Percentiles rank a stretch among this genome's conserved stretches.
These are phyloP conservation scores for Antidorcas marsupialis DNA, from an alignment of 2,113 vertebrate species.

Conservation along the genomic window DNA sequence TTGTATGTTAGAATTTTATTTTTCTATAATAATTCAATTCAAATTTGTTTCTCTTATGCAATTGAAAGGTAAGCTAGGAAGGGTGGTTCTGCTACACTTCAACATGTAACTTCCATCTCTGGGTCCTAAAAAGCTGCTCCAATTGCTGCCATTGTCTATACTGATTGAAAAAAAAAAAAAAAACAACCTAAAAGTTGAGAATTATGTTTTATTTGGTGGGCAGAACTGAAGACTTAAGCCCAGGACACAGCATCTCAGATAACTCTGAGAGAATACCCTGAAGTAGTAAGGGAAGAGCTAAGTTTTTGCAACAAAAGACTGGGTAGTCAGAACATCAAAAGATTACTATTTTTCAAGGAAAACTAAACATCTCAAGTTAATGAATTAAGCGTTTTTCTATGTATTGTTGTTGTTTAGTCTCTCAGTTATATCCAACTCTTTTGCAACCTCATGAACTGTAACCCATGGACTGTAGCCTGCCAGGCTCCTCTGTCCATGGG, in stretches of 20 bases:
- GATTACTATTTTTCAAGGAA: background rate
- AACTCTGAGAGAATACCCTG: background rate
- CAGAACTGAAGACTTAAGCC: background rate
- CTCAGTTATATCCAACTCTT: background rate
- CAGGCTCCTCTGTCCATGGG: background rate
- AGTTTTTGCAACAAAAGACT: background rate
- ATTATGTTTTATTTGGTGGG: background rate
- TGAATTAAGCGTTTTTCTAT: background rate
- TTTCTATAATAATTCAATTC: background rate
- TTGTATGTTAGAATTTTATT: background rate
- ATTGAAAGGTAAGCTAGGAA: background rate
- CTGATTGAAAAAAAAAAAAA: background rate
- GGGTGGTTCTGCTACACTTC: background rate
- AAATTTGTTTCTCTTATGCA: background rate
- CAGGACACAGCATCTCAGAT: background rate
- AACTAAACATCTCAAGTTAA: background rate
- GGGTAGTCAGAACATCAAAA: background rate
- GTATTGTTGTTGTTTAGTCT: background rate
- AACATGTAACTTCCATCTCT: background rate
- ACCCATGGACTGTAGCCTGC: too few relatives aligned
- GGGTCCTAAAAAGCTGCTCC: background rate
- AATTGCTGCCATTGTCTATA: background rate
- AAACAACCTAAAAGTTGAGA: background rate
- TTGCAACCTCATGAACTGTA: background rate
- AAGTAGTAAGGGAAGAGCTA: background rate